Evolutionary conservation across 2,888 invertebrate species (phyloP).

Genomic region (Amphipoea oculea): DNA sequence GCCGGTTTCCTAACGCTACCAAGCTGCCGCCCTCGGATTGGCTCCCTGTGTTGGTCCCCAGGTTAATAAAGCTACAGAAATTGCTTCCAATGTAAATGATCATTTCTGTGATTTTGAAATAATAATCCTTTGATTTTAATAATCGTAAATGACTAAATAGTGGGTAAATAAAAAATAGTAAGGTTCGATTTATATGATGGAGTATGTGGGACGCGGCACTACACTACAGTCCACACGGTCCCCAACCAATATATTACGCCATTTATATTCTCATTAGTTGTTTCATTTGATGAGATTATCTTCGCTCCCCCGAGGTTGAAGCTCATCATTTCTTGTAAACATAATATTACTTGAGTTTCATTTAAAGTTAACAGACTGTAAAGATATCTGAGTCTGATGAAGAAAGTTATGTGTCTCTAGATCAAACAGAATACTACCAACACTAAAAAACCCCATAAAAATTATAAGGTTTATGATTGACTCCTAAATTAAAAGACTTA

Average conservation of each 20-base stretch:
- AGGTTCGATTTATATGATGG: conserved; percentile 48
- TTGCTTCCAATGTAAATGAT: background rate
- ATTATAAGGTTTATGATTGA: too few relatives aligned
- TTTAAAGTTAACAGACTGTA: conserved; percentile 78
- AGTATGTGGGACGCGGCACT: conserved; percentile 60
- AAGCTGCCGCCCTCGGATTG: conserved; percentile 9
- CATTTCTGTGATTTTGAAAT: conserved; percentile 1
- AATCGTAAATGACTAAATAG: background rate
- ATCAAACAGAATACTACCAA: conserved; percentile 4
- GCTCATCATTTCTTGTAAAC: conserved; percentile 84
- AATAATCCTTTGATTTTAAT: background rate
- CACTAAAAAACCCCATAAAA: background rate
- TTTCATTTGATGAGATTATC: conserved; percentile 87
- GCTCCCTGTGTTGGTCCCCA: background rate
- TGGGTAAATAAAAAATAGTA: conserved; percentile 22
- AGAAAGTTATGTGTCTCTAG: conserved; percentile 48
- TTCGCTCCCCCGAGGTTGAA: conserved; percentile 81
- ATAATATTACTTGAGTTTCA: conserved; percentile 77
- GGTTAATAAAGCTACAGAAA: background rate
- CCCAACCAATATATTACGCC: conserved; percentile 87
- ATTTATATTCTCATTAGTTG: conserved; percentile 89
- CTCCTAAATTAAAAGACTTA: background rate
- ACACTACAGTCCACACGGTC: conserved; percentile 73
- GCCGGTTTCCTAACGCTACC: conserved; percentile 19
- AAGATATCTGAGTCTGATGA: conserved; percentile 69